Percentiles rank a stretch among this genome's conserved stretches.
Evolutionary conservation across 92 coral and sea anemone species (phyloP).

Genomic region (Bergia sp.): DNA sequence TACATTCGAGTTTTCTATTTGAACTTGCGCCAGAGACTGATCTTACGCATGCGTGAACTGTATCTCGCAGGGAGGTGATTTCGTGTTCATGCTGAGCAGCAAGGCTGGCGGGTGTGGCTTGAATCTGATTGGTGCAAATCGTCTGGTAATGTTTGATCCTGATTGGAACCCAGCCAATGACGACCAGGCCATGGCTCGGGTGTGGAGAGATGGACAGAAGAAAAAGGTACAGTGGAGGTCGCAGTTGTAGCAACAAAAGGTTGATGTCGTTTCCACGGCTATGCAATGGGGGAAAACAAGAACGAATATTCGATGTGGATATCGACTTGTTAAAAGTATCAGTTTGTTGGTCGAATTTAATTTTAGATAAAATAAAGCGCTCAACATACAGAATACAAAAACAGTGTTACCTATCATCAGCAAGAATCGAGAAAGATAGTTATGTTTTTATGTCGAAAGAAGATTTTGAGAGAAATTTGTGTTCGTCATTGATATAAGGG

Average conservation of each 20-base stretch:
- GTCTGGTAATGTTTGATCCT: constrained; percentile 98
- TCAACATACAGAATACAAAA: no score
- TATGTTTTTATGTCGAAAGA: no score
- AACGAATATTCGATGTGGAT: no score
- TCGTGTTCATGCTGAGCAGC: constrained; percentile 95
- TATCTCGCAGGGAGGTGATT: constrained; percentile 76
- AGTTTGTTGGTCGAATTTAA: no score
- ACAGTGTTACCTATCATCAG: no score
- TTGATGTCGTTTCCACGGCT: neutral
- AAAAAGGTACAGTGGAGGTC: constrained; percentile 67
- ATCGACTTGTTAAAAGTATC: no score
- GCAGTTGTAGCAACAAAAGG: neutral
- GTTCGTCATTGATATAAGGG: no score
- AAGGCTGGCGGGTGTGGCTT: constrained; percentile 98
- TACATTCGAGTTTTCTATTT: no score
- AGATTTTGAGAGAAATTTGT: no score
- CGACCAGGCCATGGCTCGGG: constrained; percentile 99
- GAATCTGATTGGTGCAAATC: constrained; percentile 95
- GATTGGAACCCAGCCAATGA: constrained; percentile 99
- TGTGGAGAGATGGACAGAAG: constrained; percentile 97
- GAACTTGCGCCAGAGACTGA: neutral
- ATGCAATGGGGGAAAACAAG: neutral
- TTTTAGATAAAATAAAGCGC: no score
- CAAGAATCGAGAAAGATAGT: no score
- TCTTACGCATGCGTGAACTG: neutral